Conservation (phyloP, 2,888 invertebrate species). For the Lycocerus yunnanus region DNA sequence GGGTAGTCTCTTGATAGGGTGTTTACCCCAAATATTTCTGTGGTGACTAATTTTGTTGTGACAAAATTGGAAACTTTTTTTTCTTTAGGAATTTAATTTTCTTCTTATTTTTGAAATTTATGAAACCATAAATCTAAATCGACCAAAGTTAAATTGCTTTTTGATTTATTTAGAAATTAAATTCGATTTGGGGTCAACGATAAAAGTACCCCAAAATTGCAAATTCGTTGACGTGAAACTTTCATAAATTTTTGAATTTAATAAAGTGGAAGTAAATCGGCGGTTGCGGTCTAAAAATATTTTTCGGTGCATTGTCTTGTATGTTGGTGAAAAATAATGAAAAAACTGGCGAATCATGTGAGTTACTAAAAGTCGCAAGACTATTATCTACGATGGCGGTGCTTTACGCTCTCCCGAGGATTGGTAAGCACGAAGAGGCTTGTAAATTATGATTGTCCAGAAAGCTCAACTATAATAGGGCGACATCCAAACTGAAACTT, state of each 20-base stretch:
- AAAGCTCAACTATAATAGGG: slow-evolving; percentile 12
- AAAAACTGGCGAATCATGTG: neutral
- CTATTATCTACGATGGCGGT: neutral
- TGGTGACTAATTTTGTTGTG: neutral
- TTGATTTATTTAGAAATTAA: neutral
- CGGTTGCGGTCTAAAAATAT: neutral
- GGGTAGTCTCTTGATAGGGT: neutral
- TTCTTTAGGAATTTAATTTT: neutral
- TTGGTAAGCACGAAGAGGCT: neutral
- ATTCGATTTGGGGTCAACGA: neutral
- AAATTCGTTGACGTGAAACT: neutral
- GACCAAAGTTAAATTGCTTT: neutral
- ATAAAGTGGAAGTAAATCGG: neutral
- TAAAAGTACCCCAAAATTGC: neutral
- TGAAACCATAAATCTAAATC: neutral
- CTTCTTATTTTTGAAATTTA: neutral
- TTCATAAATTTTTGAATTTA: neutral
- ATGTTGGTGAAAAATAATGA: neutral
- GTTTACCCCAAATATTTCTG: neutral
- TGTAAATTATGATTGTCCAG: slow-evolving; percentile 20
- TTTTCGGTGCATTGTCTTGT: neutral
- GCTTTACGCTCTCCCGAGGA: neutral
- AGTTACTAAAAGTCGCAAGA: neutral
- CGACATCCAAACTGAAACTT: slow-evolving; percentile 24
- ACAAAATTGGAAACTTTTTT: neutral